Evolutionary conservation across 2,888 invertebrate species (phyloP).

Genomic region (Conomelus anceps): DNA sequence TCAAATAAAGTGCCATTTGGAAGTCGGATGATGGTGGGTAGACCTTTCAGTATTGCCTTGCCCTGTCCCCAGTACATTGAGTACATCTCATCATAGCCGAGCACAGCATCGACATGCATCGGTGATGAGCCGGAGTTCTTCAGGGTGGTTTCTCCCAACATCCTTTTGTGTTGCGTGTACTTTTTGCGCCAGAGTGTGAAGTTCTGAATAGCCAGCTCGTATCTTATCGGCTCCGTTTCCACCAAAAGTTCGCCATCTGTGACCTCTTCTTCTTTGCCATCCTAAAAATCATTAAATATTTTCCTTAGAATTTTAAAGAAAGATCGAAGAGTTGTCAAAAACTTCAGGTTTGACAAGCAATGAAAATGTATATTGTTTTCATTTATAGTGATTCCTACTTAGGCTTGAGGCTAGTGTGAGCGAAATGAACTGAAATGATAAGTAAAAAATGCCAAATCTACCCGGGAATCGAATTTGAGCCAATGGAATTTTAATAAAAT

Average conservation of each 20-base stretch:
- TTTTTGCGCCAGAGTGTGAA: conserved; percentile 51
- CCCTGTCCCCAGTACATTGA: conserved; percentile 73
- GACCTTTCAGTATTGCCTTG: conserved; percentile 62
- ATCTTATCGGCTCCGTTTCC: conserved; percentile 71
- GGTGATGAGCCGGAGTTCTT: conserved; percentile 49
- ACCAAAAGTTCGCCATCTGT: conserved; percentile 68
- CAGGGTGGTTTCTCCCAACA: conserved; percentile 46
- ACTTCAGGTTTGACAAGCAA: too few relatives aligned
- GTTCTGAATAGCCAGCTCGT: conserved; percentile 63
- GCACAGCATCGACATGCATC: conserved; percentile 59
- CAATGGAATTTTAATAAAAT: too few relatives aligned
- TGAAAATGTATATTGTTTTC: too few relatives aligned
- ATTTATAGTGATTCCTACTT: too few relatives aligned
- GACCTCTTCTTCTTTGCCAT: conserved; percentile 50
- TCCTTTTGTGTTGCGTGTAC: conserved; percentile 47
- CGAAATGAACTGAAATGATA: too few relatives aligned
- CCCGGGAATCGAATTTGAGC: too few relatives aligned
- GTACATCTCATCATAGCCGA: conserved; percentile 63
- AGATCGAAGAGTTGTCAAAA: too few relatives aligned
- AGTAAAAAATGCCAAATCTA: too few relatives aligned
- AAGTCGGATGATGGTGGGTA: conserved; percentile 57
- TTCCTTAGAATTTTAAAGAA: too few relatives aligned
- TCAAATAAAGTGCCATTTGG: conserved; percentile 51
- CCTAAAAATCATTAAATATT: conserved; percentile 34
- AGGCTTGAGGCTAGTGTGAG: too few relatives aligned